phyloP scores from a whole-genome alignment of 1,140 invertebrate genomes.

The Hermatobates lingyangjiaoensis region DNA sequence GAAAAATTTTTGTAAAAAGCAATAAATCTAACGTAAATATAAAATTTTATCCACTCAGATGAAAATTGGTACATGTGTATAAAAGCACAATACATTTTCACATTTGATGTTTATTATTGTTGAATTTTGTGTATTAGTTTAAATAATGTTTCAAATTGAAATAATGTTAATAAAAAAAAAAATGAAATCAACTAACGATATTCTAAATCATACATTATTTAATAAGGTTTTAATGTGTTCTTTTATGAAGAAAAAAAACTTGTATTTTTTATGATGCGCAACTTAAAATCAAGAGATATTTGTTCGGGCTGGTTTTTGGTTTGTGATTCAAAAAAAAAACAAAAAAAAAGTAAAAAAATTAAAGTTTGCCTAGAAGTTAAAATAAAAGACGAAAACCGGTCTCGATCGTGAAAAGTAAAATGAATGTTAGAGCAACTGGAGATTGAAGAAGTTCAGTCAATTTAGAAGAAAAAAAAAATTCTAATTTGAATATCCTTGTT shows the following conservation, averaged over 20 bases:
- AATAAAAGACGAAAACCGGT: too few relatives aligned
- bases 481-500: too few relatives aligned
- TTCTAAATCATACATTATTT: conserved; percentile 11
- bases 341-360: too few relatives aligned
- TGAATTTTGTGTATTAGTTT: conserved; percentile 3
- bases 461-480: too few relatives aligned
- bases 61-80: not conserved
- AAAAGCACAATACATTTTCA: not conserved
- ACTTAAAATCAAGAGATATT: too few relatives aligned
- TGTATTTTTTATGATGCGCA: conserved; percentile 10
- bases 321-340: too few relatives aligned
- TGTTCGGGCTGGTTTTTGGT: too few relatives aligned
- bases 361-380: too few relatives aligned
- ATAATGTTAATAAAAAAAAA: conserved; percentile 1
- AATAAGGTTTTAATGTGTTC: conserved; percentile 11
- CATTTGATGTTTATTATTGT: not conserved
- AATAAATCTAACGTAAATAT: not conserved
- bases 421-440: too few relatives aligned
- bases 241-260: conserved; percentile 7
- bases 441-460: too few relatives aligned
- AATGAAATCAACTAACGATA: conserved; percentile 14
- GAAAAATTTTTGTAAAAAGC: not conserved
- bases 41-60: not conserved
- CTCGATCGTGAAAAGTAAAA: too few relatives aligned
- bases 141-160: not conserved